Evolutionary conservation across 1,140 invertebrate species (phyloP).

Genomic region (Chironomus striatipennis): DNA sequence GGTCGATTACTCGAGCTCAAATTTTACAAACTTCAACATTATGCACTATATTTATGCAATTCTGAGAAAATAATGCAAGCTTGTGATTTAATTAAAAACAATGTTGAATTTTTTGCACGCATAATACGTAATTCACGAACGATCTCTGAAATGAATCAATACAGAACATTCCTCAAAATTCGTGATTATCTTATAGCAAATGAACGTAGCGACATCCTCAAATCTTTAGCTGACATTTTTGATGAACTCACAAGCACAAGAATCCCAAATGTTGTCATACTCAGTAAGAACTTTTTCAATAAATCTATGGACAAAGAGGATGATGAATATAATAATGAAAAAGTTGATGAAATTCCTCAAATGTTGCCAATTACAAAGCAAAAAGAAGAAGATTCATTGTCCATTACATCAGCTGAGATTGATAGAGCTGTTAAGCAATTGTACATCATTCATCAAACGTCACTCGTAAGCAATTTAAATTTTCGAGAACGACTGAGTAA

Average conservation of each 20-base stretch:
- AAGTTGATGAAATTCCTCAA: constrained; percentile 25
- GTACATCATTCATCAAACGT: constrained; percentile 37
- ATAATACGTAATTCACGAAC: constrained; percentile 34
- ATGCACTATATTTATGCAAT: constrained; percentile 32
- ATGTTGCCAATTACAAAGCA: constrained; percentile 21
- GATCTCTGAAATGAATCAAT: constrained; percentile 27
- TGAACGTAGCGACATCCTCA: background rate
- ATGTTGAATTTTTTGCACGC: constrained; percentile 38
- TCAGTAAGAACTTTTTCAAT: constrained; percentile 2
- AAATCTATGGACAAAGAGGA: constrained; percentile 32
- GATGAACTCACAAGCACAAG: background rate
- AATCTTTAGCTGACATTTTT: background rate
- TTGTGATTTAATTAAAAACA: constrained; percentile 34
- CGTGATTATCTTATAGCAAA: background rate
- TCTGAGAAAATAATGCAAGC: constrained; percentile 34
- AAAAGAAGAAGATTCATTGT: background rate
- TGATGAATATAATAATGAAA: constrained; percentile 33
- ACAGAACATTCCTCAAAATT: background rate
- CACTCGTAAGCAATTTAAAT: constrained; percentile 36
- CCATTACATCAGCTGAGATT: constrained; percentile 34
- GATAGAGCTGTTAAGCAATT: constrained; percentile 39
- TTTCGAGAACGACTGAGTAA: constrained; percentile 36
- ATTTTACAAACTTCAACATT: constrained; percentile 32
- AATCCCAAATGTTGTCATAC: constrained; percentile 1
- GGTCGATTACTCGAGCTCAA: constrained; percentile 36